phyloP scores from a whole-genome alignment of 1,140 invertebrate species.

The Scaptomyza hsui region DNA sequence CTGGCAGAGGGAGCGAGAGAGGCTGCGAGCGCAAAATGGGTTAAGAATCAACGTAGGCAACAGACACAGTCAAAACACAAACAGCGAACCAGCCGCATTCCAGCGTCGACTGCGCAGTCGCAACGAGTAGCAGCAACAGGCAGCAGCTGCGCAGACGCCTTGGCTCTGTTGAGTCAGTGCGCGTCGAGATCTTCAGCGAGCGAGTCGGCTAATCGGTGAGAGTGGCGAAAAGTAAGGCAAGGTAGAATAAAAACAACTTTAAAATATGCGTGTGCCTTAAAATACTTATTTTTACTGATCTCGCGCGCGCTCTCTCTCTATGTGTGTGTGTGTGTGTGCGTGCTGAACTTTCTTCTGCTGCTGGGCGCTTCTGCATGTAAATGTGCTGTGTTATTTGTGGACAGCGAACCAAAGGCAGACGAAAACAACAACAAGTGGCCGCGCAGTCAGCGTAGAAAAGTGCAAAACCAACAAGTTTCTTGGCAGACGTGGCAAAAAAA shows the following conservation, averaged over 20 bases:
- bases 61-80: constrained; percentile 34
- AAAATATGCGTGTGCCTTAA: constrained; percentile 39
- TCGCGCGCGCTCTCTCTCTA: background rate
- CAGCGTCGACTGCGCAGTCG: constrained; percentile 37
- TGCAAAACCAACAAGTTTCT: constrained; percentile 58
- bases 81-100: constrained; percentile 52
- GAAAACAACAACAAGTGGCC: constrained; percentile 36
- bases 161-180: constrained; percentile 35
- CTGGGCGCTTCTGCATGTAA: constrained; percentile 48
- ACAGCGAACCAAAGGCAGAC: constrained; percentile 22
- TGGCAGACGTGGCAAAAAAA: constrained; percentile 58
- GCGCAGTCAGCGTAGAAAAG: constrained; percentile 47
- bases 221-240: constrained; percentile 11
- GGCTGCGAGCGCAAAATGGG: constrained; percentile 47
- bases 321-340: constrained; percentile 22
- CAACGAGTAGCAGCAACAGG: constrained; percentile 1
- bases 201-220: constrained; percentile 41
- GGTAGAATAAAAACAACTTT: constrained; percentile 29
- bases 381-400: constrained; percentile 36
- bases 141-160: constrained; percentile 45
- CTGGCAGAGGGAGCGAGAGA: constrained; percentile 9
- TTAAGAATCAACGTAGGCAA: constrained; percentile 62
- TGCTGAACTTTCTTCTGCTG: constrained; percentile 66
- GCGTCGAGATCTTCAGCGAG: constrained; percentile 62
- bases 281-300: constrained; percentile 29